Evolutionary conservation across 2,888 invertebrate species (phyloP), one percentile per base, ranked within the genome.

Genomic region (Ophion ventricosus): DNA sequence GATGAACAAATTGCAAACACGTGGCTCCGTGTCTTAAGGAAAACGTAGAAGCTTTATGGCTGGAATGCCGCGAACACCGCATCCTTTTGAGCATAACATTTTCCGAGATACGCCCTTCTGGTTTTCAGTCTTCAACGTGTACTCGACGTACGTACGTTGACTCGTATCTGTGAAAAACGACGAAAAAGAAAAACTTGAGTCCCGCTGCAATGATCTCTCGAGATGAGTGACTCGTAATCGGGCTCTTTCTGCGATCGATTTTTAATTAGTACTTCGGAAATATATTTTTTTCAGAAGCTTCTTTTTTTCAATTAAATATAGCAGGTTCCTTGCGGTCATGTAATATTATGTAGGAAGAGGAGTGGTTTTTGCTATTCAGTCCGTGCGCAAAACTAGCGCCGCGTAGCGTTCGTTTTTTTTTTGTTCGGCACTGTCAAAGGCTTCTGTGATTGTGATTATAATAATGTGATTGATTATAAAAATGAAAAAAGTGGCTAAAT

Each of bases 241-340:
- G 20, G 49, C 23, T 83, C 74, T 79, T 79, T 74, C 79, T 79
- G 79, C 59, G 69, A 78, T 79, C 74, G 74, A 79, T 69, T 20
- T 29, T 74, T 72, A 73, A 82, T 82, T 59, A 82, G 76, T 74
- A 35, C 66, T 59, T 57, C 54, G 59, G 64, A 57, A 49, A 26
- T 14, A 49, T 69, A 17, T 61, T 61, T 59, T 35, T 35, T 70
- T 2, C 2, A 54, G 17, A 29, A 64, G 59, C 69, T 5, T 56
- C 20, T 69, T 54, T 69, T 69, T 74, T 49, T 35, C 11, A 59
- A 74, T 70, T 74, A n/a, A 49, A 70, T 43, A 49, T 23, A 74
- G 35, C 69, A 54, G 69, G 75, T 84, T 78, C 70, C 81, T 49
- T 64, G 77, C 56, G 11, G 59, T 79, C 70, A 81, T 75, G 78